A percentile compares a stretch with the other conserved stretches of the same genome.
Evolutionary conservation across 2,888 invertebrate species (phyloP).

Genomic region (Eilema griseolum): DNA sequence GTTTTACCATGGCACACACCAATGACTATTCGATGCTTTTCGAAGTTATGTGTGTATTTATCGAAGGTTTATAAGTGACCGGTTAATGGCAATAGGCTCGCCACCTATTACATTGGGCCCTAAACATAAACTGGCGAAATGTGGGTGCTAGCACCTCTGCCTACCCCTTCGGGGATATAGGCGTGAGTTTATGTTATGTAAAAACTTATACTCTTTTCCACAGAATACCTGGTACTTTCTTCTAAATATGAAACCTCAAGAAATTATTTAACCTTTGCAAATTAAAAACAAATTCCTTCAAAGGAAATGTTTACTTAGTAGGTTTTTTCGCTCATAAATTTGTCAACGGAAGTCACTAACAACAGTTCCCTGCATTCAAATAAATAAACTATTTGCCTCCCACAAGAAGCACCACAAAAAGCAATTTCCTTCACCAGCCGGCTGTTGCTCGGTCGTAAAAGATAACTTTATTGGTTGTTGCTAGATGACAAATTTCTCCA

Average conservation of each 20-base stretch:
- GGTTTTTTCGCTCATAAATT: slow-evolving; percentile 16
- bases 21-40: too few relatives aligned
- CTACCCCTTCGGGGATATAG: too few relatives aligned
- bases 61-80: too few relatives aligned
- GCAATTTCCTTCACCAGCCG: slow-evolving; percentile 23
- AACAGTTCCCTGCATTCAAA: slow-evolving; percentile 7
- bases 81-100: too few relatives aligned
- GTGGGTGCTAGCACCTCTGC: too few relatives aligned
- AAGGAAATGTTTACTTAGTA: not conserved
- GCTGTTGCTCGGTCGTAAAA: slow-evolving; percentile 7
- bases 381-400: slow-evolving; percentile 25
- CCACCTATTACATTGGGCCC: too few relatives aligned
- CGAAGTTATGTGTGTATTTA: too few relatives aligned
- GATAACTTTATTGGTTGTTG: slow-evolving; percentile 21
- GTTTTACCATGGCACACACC: too few relatives aligned
- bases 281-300: not conserved
- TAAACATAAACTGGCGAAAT: too few relatives aligned
- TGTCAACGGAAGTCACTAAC: slow-evolving; percentile 11
- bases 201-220: too few relatives aligned
- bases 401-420: slow-evolving; percentile 35
- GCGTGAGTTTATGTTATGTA: too few relatives aligned
- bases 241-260: not conserved
- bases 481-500: slow-evolving; percentile 13
- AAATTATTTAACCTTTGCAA: not conserved
- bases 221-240: not conserved